These are phyloP conservation scores for Apolygus lucorum DNA, from an alignment of 1,140 invertebrate species.

Conservation along the genomic window DNA sequence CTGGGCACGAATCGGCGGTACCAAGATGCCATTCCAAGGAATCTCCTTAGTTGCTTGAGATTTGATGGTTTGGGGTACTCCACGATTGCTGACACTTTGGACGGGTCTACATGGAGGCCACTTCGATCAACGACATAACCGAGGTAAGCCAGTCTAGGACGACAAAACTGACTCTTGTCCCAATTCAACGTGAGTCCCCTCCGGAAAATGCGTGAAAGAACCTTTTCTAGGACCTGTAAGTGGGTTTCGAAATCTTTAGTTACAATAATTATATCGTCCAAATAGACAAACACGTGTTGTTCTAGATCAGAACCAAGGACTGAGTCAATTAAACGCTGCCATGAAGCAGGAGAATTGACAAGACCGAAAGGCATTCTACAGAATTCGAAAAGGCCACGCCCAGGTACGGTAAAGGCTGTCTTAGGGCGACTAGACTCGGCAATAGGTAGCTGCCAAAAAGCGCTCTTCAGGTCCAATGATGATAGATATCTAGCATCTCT, in stretches of 20 bases:
- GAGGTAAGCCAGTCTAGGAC: conserved; percentile 11
- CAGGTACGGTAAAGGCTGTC: too few species aligned
- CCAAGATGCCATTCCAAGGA: conserved; percentile 42
- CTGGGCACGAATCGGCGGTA: conserved; percentile 41
- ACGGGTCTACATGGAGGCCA: conserved; percentile 9
- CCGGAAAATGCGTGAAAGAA: conserved; percentile 8
- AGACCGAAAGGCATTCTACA: conserved; percentile 42
- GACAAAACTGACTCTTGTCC: too few species aligned
- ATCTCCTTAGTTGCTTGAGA: conserved; percentile 39
- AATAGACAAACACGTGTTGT: conserved; percentile 33
- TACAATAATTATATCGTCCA: conserved; percentile 38
- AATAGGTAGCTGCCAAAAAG: too few species aligned
- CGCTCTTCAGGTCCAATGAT: too few species aligned
- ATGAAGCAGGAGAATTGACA: conserved; percentile 38
- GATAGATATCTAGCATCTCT: too few species aligned
- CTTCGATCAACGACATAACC: conserved; percentile 18
- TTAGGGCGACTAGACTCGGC: too few species aligned
- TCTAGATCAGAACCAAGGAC: conserved; percentile 36
- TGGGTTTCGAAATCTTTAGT: conserved; percentile 19
- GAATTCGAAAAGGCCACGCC: conserved; percentile 38
- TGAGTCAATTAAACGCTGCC: conserved; percentile 38
- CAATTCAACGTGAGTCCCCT: too few species aligned
- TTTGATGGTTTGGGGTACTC: conserved; percentile 35
- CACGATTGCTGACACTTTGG: conserved; percentile 26
- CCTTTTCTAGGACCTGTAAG: conserved; percentile 15